Evolutionary conservation across 37 sponge, comb jelly and placozoan genomes (phyloP).

Genomic region (Dysidea cf. avara): DNA sequence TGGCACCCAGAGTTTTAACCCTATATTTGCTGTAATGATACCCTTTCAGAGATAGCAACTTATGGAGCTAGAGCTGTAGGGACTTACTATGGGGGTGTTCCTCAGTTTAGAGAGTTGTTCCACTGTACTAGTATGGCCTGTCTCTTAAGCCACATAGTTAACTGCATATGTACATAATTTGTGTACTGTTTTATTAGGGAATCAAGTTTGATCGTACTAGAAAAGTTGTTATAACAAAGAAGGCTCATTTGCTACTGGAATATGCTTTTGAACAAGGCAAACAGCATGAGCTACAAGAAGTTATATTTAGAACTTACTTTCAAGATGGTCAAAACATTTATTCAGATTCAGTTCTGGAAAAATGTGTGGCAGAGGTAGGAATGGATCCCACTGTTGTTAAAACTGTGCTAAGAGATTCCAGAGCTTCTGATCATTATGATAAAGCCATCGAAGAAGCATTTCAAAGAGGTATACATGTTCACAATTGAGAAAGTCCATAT

Average conservation of each 20-base stretch:
- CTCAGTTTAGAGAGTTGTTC: too few relatives aligned
- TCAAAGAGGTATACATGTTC: conserved; percentile 30
- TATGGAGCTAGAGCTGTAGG: too few relatives aligned
- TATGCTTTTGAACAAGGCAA: conserved; percentile 51
- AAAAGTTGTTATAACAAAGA: conserved; percentile 49
- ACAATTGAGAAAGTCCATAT: not conserved
- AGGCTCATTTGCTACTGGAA: conserved; percentile 61
- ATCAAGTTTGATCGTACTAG: conserved; percentile 15
- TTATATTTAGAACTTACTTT: conserved; percentile 52
- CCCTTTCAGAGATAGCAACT: too few relatives aligned
- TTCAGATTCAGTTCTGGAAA: conserved; percentile 31
- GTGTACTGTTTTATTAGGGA: too few relatives aligned
- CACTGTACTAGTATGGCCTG: too few relatives aligned
- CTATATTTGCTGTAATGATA: too few relatives aligned
- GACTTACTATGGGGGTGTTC: too few relatives aligned
- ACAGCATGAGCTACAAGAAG: conserved; percentile 67
- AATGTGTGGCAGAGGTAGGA: conserved; percentile 27
- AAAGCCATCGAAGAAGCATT: conserved; percentile 30
- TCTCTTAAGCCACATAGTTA: too few relatives aligned
- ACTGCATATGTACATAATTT: too few relatives aligned
- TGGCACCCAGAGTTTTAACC: too few relatives aligned
- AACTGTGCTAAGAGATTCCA: conserved; percentile 1
- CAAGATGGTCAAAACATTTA: conserved; percentile 44
- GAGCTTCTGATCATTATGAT: conserved; percentile 27
- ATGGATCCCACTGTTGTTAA: conserved; percentile 36